Percentiles rank a stretch among this genome's conserved stretches.
phyloP scores from a whole-genome alignment of 1,140 invertebrate genomes.

The Ips nitidus region DNA sequence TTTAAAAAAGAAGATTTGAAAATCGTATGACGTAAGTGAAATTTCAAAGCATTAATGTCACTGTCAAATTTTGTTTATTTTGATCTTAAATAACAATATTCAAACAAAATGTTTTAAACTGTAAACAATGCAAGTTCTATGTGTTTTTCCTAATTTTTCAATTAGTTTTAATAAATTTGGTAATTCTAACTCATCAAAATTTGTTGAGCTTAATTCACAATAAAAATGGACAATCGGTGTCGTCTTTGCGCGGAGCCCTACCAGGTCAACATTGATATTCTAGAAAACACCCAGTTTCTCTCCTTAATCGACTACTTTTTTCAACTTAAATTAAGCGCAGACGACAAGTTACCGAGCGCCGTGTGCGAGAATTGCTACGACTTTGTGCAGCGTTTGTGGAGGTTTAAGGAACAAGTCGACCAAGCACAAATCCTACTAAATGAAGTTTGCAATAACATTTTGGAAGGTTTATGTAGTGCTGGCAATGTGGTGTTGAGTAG shows the following conservation, averaged over 20 bases:
- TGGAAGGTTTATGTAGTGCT: constrained; percentile 5
- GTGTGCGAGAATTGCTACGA: constrained; percentile 47
- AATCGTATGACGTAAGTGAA: too few relatives aligned
- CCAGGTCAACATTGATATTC: constrained; percentile 37
- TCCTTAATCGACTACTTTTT: constrained; percentile 46
- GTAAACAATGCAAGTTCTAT: too few relatives aligned
- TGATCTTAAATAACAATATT: too few relatives aligned
- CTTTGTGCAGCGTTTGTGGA: constrained; percentile 47
- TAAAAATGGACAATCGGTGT: constrained; percentile 49
- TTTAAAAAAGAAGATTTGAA: too few relatives aligned
- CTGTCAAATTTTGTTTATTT: too few relatives aligned
- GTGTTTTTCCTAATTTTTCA: too few relatives aligned
- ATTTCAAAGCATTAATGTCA: too few relatives aligned
- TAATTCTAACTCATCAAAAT: too few relatives aligned
- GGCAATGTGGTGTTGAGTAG: not conserved
- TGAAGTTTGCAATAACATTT: constrained; percentile 16
- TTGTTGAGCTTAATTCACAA: too few relatives aligned
- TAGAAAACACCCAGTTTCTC: constrained; percentile 41
- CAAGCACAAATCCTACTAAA: constrained; percentile 46
- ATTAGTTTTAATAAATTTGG: too few relatives aligned
- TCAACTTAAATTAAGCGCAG: constrained; percentile 43
- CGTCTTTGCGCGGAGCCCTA: constrained; percentile 56
- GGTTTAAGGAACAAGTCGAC: constrained; percentile 47
- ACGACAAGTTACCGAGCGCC: constrained; percentile 45
- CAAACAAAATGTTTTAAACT: too few relatives aligned